Conservation (phyloP, 2,797 vertebrate genomes). For the Neostethus bicornis region DNA sequence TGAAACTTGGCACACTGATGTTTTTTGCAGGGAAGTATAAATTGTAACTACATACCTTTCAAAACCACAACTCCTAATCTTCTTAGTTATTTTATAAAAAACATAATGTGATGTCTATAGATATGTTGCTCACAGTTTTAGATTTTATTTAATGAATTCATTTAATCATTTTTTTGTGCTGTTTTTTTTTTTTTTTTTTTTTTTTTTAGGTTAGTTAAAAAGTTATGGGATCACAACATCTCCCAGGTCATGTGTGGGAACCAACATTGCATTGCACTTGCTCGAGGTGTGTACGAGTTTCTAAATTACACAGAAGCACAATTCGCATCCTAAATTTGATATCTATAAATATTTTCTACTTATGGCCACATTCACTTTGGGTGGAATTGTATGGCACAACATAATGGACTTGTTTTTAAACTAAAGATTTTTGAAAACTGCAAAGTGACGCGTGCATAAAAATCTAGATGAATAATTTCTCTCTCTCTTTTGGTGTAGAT, state of each 20-base stretch:
- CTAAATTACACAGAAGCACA: background rate
- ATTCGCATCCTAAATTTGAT: background rate
- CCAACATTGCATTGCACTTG: constrained; percentile 96
- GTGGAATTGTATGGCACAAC: constrained; percentile 1
- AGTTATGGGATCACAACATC: constrained; percentile 91
- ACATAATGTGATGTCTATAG: background rate
- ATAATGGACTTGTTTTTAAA: no score
- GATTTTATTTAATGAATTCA: background rate
- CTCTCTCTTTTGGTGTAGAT: constrained; percentile 62
- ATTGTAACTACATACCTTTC: background rate
- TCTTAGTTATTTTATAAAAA: background rate
- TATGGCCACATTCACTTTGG: background rate
- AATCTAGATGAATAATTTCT: background rate
- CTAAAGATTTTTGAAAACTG: no score
- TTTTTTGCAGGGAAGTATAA: background rate
- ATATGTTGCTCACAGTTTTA: background rate
- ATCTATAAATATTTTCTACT: background rate
- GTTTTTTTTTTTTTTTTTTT: constrained; percentile 9
- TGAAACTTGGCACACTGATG: background rate
- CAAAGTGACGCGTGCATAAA: background rate
- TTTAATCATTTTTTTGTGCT: background rate
- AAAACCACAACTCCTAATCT: background rate
- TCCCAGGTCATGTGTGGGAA: constrained; percentile 97
- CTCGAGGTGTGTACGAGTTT: constrained; percentile 84
- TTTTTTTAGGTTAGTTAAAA: constrained; percentile 88